Base-by-base conservation (phyloP, 92 coral and sea anemone species). In the Pocillopora grandis region DNA sequence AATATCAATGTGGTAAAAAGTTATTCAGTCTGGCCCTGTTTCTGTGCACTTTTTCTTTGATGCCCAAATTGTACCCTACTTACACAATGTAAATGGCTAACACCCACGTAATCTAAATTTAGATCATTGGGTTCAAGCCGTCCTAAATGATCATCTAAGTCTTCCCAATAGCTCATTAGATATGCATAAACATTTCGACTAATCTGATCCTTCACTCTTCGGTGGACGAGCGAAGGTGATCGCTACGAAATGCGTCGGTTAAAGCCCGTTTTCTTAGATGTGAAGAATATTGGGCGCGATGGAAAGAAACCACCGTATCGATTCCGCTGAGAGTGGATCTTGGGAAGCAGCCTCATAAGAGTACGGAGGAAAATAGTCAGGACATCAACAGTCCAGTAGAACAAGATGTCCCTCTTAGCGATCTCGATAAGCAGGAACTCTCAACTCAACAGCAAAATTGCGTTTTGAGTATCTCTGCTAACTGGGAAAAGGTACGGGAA, bases 401-500 rank as follows among this genome's bases (percentile, higher is more conserved):
- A 61, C 82, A 75, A 84, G 84, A 85, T 64, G 76, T 77, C 77
- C 84, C 84, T 56, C 88, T 85, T 42, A 71, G 76, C 21, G 68
- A 76, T 71, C 57, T 65, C 62, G 27, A 23, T n/a, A 20, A 49
- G 16, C 70, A 31, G 17, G 73, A 63, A 56, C 58, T 81, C 57
- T 18, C 59, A 75, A 62, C 85, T 42, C 74, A 75, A 58, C 77
- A 78, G 21, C 56, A 79, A 59, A 84, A 78, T 56, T 65, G 91
- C 23, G 88, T 78, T 74, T 63, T 88, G 79, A 88, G 85, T 49
- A 27, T 52, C 14, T 84, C 85, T 31, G 79, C 58, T 42, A 89
- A 89, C 86, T 89, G 92, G 92, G 79, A 89, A 35, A 89, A 89
- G 80, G 62, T 89, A 18, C 89, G 86, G 60, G 76, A 80, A 9